Conservation (phyloP, 1,140 invertebrate species). For the Panagrolaimus sp. region DNA sequence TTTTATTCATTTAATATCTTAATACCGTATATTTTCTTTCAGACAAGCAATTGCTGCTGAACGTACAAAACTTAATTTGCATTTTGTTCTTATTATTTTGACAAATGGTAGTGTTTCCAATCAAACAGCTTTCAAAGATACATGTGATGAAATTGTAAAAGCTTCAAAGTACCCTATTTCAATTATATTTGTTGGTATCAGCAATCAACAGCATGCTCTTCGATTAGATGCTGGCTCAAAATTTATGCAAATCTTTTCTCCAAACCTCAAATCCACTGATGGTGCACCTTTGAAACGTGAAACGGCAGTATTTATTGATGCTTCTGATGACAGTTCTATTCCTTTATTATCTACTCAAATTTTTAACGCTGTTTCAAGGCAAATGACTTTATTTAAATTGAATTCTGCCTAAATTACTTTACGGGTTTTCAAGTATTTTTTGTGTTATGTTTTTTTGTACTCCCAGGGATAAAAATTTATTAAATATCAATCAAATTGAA, state of each 20-base stretch:
- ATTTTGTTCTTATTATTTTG: background rate
- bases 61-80: background rate
- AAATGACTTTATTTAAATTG: conserved; percentile 10
- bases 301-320: background rate
- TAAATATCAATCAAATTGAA: too few relatives aligned
- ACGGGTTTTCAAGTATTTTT: too few relatives aligned
- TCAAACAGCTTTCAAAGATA: background rate
- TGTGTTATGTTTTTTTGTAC: too few relatives aligned
- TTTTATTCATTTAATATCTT: background rate
- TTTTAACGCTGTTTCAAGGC: background rate
- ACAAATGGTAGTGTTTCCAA: background rate
- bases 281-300: background rate
- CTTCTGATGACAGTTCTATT: background rate
- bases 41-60: conserved; percentile 17
- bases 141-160: background rate
- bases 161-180: conserved; percentile 1
- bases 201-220: background rate
- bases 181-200: background rate
- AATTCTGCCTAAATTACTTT: too few relatives aligned
- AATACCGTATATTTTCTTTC: background rate
- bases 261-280: background rate
- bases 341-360: background rate
- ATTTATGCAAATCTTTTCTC: background rate
- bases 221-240: background rate
- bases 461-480: too few relatives aligned